A percentile compares a stretch with the other conserved stretches of the same genome.
Conservation (phyloP, 2,797 vertebrate genomes). For the Thalassophryne amazonica region DNA sequence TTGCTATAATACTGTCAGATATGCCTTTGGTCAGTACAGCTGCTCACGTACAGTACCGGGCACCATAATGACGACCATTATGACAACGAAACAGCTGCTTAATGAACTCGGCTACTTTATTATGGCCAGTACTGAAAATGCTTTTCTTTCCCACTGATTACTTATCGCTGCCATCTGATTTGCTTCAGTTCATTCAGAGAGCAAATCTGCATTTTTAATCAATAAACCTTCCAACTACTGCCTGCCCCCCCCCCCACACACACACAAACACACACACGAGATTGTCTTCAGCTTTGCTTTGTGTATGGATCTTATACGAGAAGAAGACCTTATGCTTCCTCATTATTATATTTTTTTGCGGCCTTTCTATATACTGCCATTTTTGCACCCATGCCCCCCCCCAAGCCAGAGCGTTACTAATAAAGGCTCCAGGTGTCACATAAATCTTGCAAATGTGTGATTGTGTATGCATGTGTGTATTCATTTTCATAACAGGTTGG, state of each 20-base stretch:
- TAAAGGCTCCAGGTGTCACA: conserved; percentile 9
- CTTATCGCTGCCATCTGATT: conserved; percentile 51
- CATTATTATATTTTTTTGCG: too few species aligned
- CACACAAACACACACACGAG: too few species aligned
- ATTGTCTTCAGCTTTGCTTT: conserved; percentile 11
- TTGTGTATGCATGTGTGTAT: not conserved
- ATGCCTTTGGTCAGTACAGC: conserved; percentile 49
- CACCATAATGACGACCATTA: conserved; percentile 57
- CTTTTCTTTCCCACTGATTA: conserved; percentile 37
- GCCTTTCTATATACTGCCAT: too few species aligned
- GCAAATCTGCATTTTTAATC: conserved; percentile 60
- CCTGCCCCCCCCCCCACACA: not conserved
- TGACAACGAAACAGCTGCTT: conserved; percentile 58
- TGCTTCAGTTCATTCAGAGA: conserved; percentile 51
- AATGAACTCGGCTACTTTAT: conserved; percentile 59
- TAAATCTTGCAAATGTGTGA: conserved; percentile 1
- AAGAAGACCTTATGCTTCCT: too few species aligned
- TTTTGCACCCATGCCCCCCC: not conserved
- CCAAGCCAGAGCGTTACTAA: too few species aligned
- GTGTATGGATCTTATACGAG: conserved; percentile 44
- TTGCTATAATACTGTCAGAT: conserved; percentile 28
- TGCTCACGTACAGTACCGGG: conserved; percentile 36
- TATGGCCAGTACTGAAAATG: conserved; percentile 49
- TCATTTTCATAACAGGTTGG: too few species aligned
- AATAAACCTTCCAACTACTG: conserved; percentile 28